Evolutionary conservation across 2,113 vertebrate species (phyloP).

Genomic region (Psittacus erithacus): DNA sequence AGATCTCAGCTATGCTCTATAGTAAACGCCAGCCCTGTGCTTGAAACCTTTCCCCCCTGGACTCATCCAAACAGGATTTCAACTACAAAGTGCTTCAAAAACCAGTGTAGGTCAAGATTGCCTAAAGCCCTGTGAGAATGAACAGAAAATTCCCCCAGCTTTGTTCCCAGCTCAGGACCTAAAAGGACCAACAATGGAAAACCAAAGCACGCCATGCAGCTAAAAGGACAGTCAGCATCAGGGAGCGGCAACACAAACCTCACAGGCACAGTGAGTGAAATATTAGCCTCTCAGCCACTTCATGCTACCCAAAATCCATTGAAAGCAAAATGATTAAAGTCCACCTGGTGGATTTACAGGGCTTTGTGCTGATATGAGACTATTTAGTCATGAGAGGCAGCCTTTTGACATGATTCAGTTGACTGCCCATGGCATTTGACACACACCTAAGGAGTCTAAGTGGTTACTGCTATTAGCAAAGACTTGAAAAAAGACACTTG

Average conservation of each 20-base stretch:
- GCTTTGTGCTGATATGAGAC: constrained; percentile 67
- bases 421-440: constrained; percentile 65
- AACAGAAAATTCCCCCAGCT: not conserved
- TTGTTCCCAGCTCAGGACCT: not conserved
- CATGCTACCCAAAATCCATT: constrained; percentile 50
- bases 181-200: not conserved
- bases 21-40: not conserved
- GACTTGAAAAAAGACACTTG: constrained; percentile 72
- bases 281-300: constrained; percentile 34
- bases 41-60: not conserved
- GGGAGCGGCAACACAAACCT: not conserved
- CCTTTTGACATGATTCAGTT: constrained; percentile 61
- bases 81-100: not conserved
- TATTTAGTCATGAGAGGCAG: constrained; percentile 41
- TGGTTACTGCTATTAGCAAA: constrained; percentile 72
- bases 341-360: constrained; percentile 66
- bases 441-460: constrained; percentile 64
- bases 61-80: not conserved
- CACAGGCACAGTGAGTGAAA: not conserved
- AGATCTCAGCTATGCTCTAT: not conserved
- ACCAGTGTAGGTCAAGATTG: not conserved
- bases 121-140: not conserved
- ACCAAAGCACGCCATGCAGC: not conserved
- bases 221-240: not conserved
- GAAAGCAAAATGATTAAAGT: constrained; percentile 68